Percentiles rank a stretch among this genome's conserved stretches.
phyloP scores from a whole-genome alignment of 92 coral and sea anemone species.

The Phymanthus crucifer region DNA sequence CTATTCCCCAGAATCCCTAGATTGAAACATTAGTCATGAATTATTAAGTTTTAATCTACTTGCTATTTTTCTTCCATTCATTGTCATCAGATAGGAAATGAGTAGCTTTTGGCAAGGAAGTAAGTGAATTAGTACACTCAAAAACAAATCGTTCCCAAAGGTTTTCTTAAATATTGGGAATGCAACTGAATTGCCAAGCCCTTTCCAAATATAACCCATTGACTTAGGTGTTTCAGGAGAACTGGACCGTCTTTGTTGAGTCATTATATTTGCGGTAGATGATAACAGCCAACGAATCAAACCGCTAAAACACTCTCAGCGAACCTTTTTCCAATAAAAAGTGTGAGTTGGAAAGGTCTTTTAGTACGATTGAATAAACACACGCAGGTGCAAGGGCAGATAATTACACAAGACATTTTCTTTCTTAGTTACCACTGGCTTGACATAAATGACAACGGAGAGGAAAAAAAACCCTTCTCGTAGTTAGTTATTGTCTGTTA shows the following conservation, averaged over 20 bases:
- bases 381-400: slow-evolving; percentile 25
- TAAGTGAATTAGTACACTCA: not conserved
- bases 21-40: too few relatives aligned
- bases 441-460: slow-evolving; percentile 19
- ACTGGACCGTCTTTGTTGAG: not conserved
- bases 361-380: slow-evolving; percentile 13
- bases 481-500: slow-evolving; percentile 13
- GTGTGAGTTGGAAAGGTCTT: slow-evolving; percentile 3
- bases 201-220: not conserved
- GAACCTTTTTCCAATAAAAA: slow-evolving; percentile 4
- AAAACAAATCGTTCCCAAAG: not conserved
- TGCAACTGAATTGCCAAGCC: not conserved
- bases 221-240: not conserved
- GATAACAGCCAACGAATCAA: slow-evolving; percentile 7
- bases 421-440: not conserved
- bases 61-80: slow-evolving; percentile 1
- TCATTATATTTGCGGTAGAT: slow-evolving; percentile 1
- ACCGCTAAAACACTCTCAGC: slow-evolving; percentile 10
- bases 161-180: not conserved
- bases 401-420: slow-evolving; percentile 21
- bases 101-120: not conserved
- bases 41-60: not conserved
- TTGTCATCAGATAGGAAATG: slow-evolving; percentile 5
- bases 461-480: not conserved
- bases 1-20: too few relatives aligned